phyloP scores from a whole-genome alignment of 1,140 invertebrate genomes.

The Portunus trituberculatus region DNA sequence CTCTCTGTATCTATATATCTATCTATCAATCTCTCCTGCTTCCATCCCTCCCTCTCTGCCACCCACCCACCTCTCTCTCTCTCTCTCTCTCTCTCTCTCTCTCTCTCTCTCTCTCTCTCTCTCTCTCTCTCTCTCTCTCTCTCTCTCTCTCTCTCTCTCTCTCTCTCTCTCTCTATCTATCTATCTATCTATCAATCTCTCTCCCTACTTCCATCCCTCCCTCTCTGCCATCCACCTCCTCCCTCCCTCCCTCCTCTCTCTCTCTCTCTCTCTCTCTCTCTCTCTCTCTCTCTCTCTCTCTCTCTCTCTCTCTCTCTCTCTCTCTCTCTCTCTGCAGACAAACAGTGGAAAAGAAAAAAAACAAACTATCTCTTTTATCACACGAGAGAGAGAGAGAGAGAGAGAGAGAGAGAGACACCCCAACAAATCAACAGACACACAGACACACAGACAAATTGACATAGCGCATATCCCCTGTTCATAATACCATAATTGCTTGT shows the following conservation, averaged over 20 bases:
- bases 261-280: too few relatives aligned
- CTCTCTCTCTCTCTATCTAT: too few relatives aligned
- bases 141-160: too few relatives aligned
- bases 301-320: constrained; percentile 1
- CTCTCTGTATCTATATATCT: neutral
- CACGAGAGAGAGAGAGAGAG: neutral
- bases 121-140: neutral
- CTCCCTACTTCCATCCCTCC: too few relatives aligned
- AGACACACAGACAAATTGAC: neutral
- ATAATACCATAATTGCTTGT: neutral
- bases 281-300: neutral
- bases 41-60: neutral
- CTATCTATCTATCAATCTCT: too few relatives aligned
- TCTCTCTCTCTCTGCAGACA: neutral
- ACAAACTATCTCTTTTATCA: neutral
- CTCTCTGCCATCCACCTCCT: too few relatives aligned
- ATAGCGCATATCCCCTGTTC: neutral
- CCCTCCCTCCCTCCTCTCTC: too few relatives aligned
- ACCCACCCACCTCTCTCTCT: neutral
- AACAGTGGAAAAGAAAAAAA: neutral
- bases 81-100: neutral
- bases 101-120: neutral
- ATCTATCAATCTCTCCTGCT: neutral
- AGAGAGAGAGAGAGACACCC: neutral
- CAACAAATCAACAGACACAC: neutral